Conservation (phyloP, 2,888 invertebrate species). For the Rapana venosa region DNA sequence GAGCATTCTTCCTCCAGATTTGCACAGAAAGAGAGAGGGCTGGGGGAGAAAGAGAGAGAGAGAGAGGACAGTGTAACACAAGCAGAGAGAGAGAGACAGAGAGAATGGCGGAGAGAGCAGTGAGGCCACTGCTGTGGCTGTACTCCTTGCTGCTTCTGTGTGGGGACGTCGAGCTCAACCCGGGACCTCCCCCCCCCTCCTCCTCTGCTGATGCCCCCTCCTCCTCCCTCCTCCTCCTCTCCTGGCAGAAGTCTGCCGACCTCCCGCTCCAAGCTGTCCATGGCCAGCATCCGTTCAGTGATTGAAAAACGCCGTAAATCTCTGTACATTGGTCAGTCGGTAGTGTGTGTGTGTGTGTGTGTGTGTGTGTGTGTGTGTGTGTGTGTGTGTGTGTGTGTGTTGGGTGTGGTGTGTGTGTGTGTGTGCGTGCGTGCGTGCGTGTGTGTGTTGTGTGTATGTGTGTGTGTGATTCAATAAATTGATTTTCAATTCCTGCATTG, state of each 20-base stretch:
- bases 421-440: not conserved
- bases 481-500: no score
- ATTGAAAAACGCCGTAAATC: conserved; percentile 6
- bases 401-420: not conserved
- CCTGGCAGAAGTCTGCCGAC: not conserved
- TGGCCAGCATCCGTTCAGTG: conserved; percentile 20
- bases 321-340: conserved; percentile 18
- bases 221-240: not conserved
- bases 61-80: not conserved
- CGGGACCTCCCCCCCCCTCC: not conserved
- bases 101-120: not conserved
- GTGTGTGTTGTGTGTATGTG: not conserved
- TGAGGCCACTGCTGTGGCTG: not conserved
- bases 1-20: not conserved
- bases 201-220: not conserved
- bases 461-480: no score
- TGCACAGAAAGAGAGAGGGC: not conserved
- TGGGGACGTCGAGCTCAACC: conserved; percentile 25
- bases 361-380: conserved; percentile 18
- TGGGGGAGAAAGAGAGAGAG: no score
- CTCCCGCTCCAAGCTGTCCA: conserved; percentile 14
- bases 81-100: not conserved
- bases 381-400: conserved; percentile 10
- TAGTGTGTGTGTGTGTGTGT: not conserved
- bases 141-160: not conserved